Conservation (phyloP, 2,113 vertebrate genomes). For the Neomonachus schauinslandi region DNA sequence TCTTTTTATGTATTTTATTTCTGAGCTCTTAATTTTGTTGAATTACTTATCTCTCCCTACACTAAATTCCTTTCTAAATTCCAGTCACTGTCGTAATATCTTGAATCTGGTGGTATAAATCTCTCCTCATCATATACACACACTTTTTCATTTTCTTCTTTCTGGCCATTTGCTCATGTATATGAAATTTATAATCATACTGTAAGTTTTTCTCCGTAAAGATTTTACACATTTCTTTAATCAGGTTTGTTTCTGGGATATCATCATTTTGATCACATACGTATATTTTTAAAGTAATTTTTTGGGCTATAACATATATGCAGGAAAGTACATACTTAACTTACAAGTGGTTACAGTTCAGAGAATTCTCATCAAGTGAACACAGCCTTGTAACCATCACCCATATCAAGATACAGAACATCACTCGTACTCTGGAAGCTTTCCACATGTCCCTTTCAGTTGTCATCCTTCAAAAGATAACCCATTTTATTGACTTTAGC, state of each 20-base stretch:
- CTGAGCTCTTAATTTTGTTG: not conserved
- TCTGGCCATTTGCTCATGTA: not conserved
- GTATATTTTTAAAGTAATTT: not conserved
- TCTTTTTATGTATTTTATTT: not conserved
- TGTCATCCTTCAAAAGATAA: not conserved
- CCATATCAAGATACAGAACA: not conserved
- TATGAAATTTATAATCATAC: constrained; percentile 12
- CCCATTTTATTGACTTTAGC: not conserved
- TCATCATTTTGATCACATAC: not conserved
- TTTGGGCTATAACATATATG: not conserved
- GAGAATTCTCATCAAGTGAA: constrained; percentile 28
- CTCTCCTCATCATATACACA: not conserved
- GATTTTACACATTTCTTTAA: not conserved
- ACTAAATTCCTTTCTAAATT: not conserved
- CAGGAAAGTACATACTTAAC: not conserved
- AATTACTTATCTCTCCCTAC: not conserved
- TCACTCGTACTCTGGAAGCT: not conserved
- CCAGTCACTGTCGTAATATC: not conserved
- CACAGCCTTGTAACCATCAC: not conserved
- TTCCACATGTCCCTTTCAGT: not conserved
- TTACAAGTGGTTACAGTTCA: not conserved
- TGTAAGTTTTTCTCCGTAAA: constrained; percentile 1
- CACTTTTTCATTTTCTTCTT: not conserved
- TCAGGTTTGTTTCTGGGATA: not conserved
- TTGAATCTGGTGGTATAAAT: not conserved